A percentile compares a stretch with the other conserved stretches of the same genome.
Conservation (phyloP, 2,113 vertebrate genomes). For the Eolophus roseicapilla region DNA sequence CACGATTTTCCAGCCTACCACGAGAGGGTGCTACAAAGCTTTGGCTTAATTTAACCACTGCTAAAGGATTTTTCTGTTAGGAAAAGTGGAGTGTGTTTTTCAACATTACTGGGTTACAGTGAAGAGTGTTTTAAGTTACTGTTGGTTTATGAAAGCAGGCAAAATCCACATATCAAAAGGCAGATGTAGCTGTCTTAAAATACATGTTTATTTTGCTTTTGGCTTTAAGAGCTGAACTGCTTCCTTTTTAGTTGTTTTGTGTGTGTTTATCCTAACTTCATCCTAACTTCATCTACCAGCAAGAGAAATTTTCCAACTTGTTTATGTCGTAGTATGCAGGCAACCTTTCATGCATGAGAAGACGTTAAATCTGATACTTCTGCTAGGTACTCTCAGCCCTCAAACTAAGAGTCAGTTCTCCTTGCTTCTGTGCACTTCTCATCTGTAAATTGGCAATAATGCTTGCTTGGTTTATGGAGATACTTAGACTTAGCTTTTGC, state of each 20-base stretch:
- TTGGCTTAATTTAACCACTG: not conserved
- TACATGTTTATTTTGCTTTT: not conserved
- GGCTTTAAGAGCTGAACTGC: not conserved
- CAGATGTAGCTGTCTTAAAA: not conserved
- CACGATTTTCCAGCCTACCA: conserved; percentile 39
- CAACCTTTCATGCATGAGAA: not conserved
- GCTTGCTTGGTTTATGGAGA: not conserved
- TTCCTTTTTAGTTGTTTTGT: not conserved
- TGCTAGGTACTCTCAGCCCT: not conserved
- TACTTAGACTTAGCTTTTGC: not conserved
- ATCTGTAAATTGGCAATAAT: not conserved
- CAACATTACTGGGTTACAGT: not conserved
- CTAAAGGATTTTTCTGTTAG: not conserved
- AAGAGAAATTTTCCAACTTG: not conserved
- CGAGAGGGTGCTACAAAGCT: conserved; percentile 69
- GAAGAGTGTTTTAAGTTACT: not conserved
- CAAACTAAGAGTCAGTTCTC: not conserved
- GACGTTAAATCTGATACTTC: conserved; percentile 5
- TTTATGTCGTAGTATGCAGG: not conserved
- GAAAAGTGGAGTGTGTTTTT: not conserved
- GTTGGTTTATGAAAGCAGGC: not conserved
- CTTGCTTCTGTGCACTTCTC: not conserved
- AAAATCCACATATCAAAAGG: not conserved
- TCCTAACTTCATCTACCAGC: not conserved
- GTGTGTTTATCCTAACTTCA: conserved; percentile 13